Conservation (phyloP, 1,140 invertebrate genomes). For the Cotesia glomerata region DNA sequence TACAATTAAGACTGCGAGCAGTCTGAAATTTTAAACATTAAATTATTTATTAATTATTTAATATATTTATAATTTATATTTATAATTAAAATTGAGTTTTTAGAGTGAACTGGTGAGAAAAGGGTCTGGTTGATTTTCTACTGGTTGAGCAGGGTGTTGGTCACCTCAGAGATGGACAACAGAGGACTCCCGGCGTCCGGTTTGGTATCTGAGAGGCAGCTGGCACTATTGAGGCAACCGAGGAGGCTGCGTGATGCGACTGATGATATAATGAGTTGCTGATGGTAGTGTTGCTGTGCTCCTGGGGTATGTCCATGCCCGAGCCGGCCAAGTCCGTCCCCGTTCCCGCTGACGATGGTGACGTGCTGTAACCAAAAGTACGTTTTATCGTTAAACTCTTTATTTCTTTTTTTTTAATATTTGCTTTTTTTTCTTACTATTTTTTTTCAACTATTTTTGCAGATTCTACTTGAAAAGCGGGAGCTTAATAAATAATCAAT, state of each 20-base stretch:
- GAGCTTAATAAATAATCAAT: too few relatives aligned
- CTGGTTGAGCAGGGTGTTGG: constrained; percentile 78
- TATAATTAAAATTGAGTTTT: constrained; percentile 32
- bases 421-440: too few relatives aligned
- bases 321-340: constrained; percentile 52
- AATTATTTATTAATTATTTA: not conserved
- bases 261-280: constrained; percentile 53
- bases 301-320: constrained; percentile 44
- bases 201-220: constrained; percentile 66
- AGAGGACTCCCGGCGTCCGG: constrained; percentile 77
- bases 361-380: constrained; percentile 60
- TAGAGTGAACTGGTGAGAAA: too few relatives aligned
- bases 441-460: too few relatives aligned
- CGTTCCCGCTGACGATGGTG: constrained; percentile 53
- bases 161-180: constrained; percentile 84
- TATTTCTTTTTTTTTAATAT: not conserved
- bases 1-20: not conserved
- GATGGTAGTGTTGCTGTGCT: constrained; percentile 48
- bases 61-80: not conserved
- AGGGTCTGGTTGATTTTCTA: constrained; percentile 48
- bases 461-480: too few relatives aligned
- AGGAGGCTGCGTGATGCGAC: constrained; percentile 45
- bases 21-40: not conserved
- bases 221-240: constrained; percentile 56
- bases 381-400: constrained; percentile 30